Percentiles rank a stretch among this genome's conserved stretches.
phyloP scores from a whole-genome alignment of 2,888 invertebrate species.

The Ormyrus rosae region DNA sequence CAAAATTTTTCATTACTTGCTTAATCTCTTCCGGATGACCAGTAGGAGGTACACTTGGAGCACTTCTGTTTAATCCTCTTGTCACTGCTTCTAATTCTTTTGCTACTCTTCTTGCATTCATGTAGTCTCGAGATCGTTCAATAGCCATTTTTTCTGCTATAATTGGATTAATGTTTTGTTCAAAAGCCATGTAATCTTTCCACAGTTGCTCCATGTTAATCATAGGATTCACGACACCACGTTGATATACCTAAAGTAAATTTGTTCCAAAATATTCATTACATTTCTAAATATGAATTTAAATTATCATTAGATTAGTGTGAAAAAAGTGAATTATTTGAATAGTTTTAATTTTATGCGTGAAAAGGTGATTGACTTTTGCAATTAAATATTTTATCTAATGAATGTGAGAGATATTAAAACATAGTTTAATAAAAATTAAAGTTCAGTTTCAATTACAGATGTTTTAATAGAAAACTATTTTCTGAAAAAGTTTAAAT shows the following conservation, averaged over 20 bases:
- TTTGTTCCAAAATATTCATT: slow-evolving; percentile 2
- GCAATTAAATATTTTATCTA: no score
- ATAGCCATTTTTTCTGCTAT: slow-evolving; percentile 98
- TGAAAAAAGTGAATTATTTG: no score
- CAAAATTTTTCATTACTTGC: slow-evolving; percentile 80
- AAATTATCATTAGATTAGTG: no score
- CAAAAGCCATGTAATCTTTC: slow-evolving; percentile 98
- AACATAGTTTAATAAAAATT: no score
- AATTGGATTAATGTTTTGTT: slow-evolving; percentile 92
- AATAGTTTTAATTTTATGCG: no score
- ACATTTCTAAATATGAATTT: no score
- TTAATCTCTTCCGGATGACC: slow-evolving; percentile 92
- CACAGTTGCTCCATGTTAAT: slow-evolving; percentile 96
- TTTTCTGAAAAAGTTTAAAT: no score
- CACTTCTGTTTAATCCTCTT: slow-evolving; percentile 94
- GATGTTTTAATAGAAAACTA: no score
- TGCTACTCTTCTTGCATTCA: slow-evolving; percentile 96
- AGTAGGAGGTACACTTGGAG: slow-evolving; percentile 97
- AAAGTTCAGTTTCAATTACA: no score
- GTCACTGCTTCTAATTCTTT: slow-evolving; percentile 97
- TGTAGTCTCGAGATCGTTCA: slow-evolving; percentile 96
- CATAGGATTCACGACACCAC: slow-evolving; percentile 97
- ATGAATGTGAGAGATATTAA: no score
- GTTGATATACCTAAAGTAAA: slow-evolving; percentile 87
- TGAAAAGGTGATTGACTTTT: no score